Conservation (phyloP, 2,888 invertebrate species). For the Tinea trinotella region DNA sequence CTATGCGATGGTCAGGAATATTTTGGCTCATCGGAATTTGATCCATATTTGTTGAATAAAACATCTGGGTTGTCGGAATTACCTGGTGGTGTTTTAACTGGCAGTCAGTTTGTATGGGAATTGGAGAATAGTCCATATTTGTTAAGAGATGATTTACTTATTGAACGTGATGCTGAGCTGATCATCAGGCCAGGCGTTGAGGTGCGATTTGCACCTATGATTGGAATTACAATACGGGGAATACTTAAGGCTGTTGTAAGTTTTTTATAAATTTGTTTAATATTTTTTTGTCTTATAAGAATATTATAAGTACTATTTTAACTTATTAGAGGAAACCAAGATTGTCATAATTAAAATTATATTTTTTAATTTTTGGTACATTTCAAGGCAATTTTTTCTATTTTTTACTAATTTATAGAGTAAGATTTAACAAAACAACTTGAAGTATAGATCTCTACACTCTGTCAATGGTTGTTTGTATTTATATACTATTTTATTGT, state of each 20-base stretch:
- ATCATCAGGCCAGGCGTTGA: constrained; percentile 92
- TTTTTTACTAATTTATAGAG: too few species aligned
- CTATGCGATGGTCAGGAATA: constrained; percentile 51
- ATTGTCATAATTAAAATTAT: too few species aligned
- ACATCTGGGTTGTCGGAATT: constrained; percentile 69
- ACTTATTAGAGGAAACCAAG: too few species aligned
- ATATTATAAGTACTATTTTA: too few species aligned
- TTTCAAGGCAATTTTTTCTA: too few species aligned
- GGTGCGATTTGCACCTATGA: constrained; percentile 90
- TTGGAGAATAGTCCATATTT: constrained; percentile 81
- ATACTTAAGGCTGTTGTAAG: constrained; percentile 91
- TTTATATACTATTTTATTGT: too few species aligned
- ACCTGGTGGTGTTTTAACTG: constrained; percentile 74
- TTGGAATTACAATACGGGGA: constrained; percentile 94
- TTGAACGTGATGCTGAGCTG: constrained; percentile 84
- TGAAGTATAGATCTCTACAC: too few species aligned
- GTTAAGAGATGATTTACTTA: constrained; percentile 83
- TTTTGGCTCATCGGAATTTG: constrained; percentile 34
- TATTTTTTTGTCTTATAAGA: too few species aligned
- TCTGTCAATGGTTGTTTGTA: too few species aligned
- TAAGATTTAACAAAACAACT: too few species aligned
- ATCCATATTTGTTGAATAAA: constrained; percentile 59
- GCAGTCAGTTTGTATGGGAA: constrained; percentile 69
- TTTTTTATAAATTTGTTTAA: constrained; percentile 25
- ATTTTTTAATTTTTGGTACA: too few species aligned